A percentile compares a stretch with the other conserved stretches of the same genome.
phyloP scores from a whole-genome alignment of 2,113 vertebrate genomes.

The Mastomys natalensis region DNA sequence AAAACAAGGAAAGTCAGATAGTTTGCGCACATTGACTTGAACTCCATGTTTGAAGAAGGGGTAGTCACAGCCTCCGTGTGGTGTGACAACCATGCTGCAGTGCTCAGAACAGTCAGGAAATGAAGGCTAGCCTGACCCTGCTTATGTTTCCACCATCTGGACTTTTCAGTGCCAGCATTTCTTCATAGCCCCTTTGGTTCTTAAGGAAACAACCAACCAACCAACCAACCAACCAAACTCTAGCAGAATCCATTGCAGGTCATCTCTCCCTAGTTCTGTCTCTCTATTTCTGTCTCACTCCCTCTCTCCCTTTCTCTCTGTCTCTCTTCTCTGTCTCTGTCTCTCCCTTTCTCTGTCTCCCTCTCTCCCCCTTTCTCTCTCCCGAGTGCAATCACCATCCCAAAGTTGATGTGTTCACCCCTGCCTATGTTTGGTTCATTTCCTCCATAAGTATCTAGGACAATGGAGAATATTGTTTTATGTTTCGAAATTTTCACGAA shows the following conservation, averaged over 20 bases:
- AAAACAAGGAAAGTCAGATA: not conserved
- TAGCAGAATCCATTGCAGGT: not conserved
- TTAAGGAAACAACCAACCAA: not conserved
- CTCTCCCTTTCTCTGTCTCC: not conserved
- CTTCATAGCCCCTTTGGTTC: not conserved
- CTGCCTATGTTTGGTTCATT: not conserved
- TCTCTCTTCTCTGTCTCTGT: not conserved
- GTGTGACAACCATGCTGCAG: accelerated
- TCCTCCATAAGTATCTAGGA: not conserved
- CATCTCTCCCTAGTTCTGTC: not conserved
- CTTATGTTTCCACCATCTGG: not conserved
- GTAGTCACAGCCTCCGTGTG: not conserved
- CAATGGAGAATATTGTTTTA: not conserved
- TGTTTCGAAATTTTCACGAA: not conserved
- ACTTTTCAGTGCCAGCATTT: constrained; percentile 8
- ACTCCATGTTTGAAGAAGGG: not conserved
- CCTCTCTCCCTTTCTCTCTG: too few species aligned
- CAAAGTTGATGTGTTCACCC: not conserved
- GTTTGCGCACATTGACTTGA: not conserved
- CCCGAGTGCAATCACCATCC: not conserved
- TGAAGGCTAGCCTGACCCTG: not conserved
- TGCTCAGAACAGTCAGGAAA: not conserved
- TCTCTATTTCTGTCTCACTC: not conserved
- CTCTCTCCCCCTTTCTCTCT: not conserved
- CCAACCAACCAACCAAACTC: not conserved